Conservation (phyloP, 2,888 invertebrate genomes). For the Fabriciana adippe region DNA sequence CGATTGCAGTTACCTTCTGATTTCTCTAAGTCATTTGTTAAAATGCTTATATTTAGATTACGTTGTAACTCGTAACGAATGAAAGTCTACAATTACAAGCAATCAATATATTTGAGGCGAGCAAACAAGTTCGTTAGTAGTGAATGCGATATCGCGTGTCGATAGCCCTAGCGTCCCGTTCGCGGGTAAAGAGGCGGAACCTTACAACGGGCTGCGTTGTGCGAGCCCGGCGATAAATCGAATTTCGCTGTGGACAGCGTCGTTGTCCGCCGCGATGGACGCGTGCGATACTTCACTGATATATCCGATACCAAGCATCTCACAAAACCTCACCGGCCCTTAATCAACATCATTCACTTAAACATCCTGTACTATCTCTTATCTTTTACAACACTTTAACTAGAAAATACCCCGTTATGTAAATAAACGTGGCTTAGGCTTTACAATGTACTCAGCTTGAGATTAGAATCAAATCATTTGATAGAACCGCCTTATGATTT, state of each 20-base stretch:
- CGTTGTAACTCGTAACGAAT: constrained; percentile 5
- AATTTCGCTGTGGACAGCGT: constrained; percentile 70
- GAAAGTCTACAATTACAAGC: constrained; percentile 24
- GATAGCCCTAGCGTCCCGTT: constrained; percentile 60
- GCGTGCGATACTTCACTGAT: constrained; percentile 60
- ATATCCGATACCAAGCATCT: constrained; percentile 52
- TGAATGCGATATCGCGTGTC: constrained; percentile 56
- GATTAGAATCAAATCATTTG: constrained; percentile 25
- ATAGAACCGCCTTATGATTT: constrained; percentile 28
- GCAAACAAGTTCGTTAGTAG: constrained; percentile 62
- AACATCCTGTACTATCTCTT: constrained; percentile 6
- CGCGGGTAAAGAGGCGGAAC: constrained; percentile 64
- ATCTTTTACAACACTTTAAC: constrained; percentile 7
- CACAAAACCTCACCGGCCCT: constrained; percentile 37
- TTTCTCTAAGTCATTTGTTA: not conserved
- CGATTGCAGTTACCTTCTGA: not conserved
- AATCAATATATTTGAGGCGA: constrained; percentile 44
- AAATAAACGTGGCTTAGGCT: constrained; percentile 14
- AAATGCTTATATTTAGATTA: constrained; percentile 13
- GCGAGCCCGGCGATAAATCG: constrained; percentile 64
- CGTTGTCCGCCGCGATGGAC: constrained; percentile 63
- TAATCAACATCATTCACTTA: constrained; percentile 8
- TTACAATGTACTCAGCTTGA: constrained; percentile 22
- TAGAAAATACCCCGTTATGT: not conserved
- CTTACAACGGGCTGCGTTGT: constrained; percentile 69